Base-by-base conservation (phyloP, 2,113 vertebrate genomes). In the Phainopepla nitens region DNA sequence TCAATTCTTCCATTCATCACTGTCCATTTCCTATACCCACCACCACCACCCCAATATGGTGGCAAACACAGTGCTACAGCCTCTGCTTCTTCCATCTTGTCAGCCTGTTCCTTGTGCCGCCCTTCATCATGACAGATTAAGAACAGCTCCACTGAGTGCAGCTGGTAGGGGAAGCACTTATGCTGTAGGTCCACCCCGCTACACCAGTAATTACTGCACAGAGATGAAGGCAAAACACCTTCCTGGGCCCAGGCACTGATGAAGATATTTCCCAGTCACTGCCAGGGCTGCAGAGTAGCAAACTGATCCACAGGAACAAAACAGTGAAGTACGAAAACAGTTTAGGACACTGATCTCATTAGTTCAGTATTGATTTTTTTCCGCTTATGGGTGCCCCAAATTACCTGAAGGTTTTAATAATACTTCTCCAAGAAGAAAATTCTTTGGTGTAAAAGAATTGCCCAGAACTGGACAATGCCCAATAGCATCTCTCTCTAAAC, bases 11-110 rank as follows among this genome's bases (percentile, higher is more conserved):
- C 53, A 1, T 56, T 50, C 7, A 16, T 33, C 20, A 10, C 23
- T 0, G 2, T 31, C 35, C 28, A 2, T 36, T 85, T 31, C 28
- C 57, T 27, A 13, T 60, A 29, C 9, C 24, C 11, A 53, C 39
- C 21, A 53, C 39, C 21, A 66, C 1, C 18, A 45, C 23, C 8
- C n/a, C 2, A 0, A 20, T 7, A 12, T 1, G 7, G 17, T 33
- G 27, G 16, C 41, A 87, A 71, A 45, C 28, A 81, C 39, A 76
- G 17, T 10, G 39, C 45, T 35, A 17, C 23, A 31, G 21, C 50
- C 62, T 44, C 29, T 69, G 54, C 8, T 68, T 21, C 44, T 50
- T 82, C 35, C 24, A 44, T 60, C 35, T 18, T 20, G 21, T 19
- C 70, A 75, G 14, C 5, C 9, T 61, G 24, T 18, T 69, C 51